phyloP scores from a whole-genome alignment of 2,113 vertebrate species.

The Heterotilapia buettikoferi region DNA sequence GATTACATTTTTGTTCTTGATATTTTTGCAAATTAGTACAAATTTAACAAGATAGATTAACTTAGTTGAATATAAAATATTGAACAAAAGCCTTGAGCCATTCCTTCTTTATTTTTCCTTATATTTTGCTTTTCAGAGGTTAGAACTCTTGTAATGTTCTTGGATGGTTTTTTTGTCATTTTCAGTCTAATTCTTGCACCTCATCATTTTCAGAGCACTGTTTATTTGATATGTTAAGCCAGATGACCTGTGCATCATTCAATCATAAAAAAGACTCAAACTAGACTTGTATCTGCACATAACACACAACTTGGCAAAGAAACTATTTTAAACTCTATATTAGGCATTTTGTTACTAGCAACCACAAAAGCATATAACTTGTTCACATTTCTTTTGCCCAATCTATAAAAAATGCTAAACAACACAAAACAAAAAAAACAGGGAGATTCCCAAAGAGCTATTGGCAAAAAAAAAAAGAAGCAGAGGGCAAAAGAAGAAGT shows the following conservation, averaged over 20 bases:
- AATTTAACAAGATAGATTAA: background rate
- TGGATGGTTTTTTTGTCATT: background rate
- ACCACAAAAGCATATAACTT: background rate
- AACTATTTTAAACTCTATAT: background rate
- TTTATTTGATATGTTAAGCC: background rate
- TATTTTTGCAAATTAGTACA: background rate
- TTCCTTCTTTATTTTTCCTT: background rate
- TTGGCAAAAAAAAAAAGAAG: background rate
- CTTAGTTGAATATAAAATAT: background rate
- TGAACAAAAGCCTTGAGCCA: background rate
- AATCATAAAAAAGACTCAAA: background rate
- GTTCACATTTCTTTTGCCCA: background rate
- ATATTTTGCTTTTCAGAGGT: background rate
- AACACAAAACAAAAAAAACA: background rate
- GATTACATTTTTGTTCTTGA: background rate
- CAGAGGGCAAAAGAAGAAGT: background rate
- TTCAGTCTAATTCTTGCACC: background rate
- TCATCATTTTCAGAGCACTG: background rate
- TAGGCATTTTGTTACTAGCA: background rate
- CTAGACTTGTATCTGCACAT: rapidly evolving
- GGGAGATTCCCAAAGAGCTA: background rate
- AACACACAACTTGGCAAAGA: background rate
- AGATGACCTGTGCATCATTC: background rate
- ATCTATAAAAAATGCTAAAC: background rate
- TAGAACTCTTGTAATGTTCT: background rate